Percentiles rank a stretch among this genome's conserved stretches.
These are phyloP conservation scores for Rhinella marina DNA, from an alignment of 2,797 vertebrate genomes.

Conservation along the genomic window DNA sequence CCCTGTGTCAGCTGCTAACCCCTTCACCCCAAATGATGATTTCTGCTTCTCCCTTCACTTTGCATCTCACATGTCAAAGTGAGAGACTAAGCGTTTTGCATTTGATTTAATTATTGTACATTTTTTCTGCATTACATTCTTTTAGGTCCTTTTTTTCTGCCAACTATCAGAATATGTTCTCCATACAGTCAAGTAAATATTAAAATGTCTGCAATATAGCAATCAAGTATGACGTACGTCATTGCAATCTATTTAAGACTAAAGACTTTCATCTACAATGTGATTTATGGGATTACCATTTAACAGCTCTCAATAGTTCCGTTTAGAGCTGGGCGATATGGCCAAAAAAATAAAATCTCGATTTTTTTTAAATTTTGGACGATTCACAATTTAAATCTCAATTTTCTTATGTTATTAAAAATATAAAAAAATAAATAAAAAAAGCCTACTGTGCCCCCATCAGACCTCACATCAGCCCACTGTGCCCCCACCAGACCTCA, in stretches of 20 bases:
- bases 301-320: neutral
- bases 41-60: conserved; percentile 40
- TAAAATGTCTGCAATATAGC: neutral
- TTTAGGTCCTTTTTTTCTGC: neutral
- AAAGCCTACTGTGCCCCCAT: too few species aligned
- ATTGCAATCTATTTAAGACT: neutral
- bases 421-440: too few species aligned
- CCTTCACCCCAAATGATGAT: conserved; percentile 54
- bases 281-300: neutral
- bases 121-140: conserved; percentile 4
- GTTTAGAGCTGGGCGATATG: too few species aligned
- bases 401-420: too few species aligned
- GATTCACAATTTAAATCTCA: too few species aligned
- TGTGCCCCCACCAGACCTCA: too few species aligned
- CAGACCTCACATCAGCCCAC: too few species aligned
- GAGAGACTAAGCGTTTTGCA: conserved; percentile 39
- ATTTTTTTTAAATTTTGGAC: too few species aligned
- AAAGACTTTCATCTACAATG: neutral
- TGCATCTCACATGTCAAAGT: conserved; percentile 36
- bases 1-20: conserved; percentile 44
- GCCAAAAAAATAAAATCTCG: too few species aligned
- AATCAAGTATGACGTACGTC: neutral
- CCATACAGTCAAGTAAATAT: neutral
- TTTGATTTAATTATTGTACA: conserved; percentile 31
- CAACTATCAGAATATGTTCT: neutral